Conservation (phyloP, 2,113 vertebrate species). For the Hucho hucho region DNA sequence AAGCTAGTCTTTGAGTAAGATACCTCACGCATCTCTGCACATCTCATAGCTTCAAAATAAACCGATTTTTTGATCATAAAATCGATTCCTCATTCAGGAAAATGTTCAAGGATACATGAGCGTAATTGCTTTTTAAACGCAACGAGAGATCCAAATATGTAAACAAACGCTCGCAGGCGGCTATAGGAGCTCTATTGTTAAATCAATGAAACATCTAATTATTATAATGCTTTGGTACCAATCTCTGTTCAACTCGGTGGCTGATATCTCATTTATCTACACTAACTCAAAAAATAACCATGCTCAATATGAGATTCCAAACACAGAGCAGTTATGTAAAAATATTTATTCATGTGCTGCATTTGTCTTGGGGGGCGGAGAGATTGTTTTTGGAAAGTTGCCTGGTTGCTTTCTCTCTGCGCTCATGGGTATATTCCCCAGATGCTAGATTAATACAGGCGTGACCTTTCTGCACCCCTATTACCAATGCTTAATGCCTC, state of each 20-base stretch:
- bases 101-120: neutral
- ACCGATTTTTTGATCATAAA: neutral
- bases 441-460: constrained; percentile 67
- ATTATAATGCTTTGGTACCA: neutral
- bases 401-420: constrained; percentile 30
- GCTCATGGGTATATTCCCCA: constrained; percentile 57
- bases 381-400: constrained; percentile 56
- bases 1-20: too few relatives aligned
- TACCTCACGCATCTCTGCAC: too few relatives aligned
- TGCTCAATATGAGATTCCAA: constrained; percentile 21
- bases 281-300: too few relatives aligned
- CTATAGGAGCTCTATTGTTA: neutral
- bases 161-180: neutral
- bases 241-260: neutral
- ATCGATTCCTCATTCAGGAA: neutral
- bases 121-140: neutral
- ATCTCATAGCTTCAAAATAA: neutral
- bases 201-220: neutral
- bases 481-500: constrained; percentile 69
- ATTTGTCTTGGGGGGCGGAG: constrained; percentile 22
- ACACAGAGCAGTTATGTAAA: constrained; percentile 11
- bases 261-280: too few relatives aligned
- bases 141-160: neutral
- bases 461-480: constrained; percentile 67
- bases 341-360: constrained; percentile 61